Conservation (phyloP, 2,113 vertebrate genomes). For the Crypturellus undulatus region DNA sequence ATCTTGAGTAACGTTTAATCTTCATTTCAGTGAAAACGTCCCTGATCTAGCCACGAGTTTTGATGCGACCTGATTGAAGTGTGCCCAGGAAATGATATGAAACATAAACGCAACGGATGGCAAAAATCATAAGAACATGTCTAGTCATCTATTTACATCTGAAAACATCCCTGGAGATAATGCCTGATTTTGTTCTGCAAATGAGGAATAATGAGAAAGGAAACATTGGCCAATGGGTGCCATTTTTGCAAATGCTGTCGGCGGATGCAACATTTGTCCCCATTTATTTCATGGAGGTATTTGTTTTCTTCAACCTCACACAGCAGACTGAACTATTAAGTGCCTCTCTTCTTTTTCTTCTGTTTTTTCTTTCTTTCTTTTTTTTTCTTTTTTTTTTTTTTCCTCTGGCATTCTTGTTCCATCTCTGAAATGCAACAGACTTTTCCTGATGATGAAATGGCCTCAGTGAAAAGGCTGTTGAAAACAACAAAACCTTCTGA, state of each 20-base stretch:
- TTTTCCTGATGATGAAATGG: background rate
- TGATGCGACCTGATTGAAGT: slow-evolving; percentile 53
- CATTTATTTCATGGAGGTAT: background rate
- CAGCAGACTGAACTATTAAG: background rate
- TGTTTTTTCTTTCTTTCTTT: background rate
- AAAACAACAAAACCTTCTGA: background rate
- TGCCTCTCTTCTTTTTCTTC: background rate
- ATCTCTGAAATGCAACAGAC: slow-evolving; percentile 7
- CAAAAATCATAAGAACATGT: slow-evolving; percentile 57
- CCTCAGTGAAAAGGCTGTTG: background rate
- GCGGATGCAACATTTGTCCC: background rate
- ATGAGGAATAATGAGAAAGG: slow-evolving; percentile 62
- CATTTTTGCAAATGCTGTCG: slow-evolving; percentile 12
- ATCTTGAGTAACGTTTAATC: background rate
- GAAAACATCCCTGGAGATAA: slow-evolving; percentile 54
- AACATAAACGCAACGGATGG: slow-evolving; percentile 50
- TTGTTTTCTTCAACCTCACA: background rate
- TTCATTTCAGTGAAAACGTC: slow-evolving; percentile 38
- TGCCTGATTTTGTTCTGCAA: slow-evolving; percentile 29
- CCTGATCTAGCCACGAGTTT: background rate
- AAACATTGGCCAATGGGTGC: background rate
- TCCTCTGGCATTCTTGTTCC: background rate
- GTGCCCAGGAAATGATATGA: slow-evolving; percentile 64
- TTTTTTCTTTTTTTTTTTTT: background rate
- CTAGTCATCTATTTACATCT: slow-evolving; percentile 68